Base-by-base conservation (phyloP, 1,140 invertebrate genomes). In the Drosophila fuyamai region DNA sequence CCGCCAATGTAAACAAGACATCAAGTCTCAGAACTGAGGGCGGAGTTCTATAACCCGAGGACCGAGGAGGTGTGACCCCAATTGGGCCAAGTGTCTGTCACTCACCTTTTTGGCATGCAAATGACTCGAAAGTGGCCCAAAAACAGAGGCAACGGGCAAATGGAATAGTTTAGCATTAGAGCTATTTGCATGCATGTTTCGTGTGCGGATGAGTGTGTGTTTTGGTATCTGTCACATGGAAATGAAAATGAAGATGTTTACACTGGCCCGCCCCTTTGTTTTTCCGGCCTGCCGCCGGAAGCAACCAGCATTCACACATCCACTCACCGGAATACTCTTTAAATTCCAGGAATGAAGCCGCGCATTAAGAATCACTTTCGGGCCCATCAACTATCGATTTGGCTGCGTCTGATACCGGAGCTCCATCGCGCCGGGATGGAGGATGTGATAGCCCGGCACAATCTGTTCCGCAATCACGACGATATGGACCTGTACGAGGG, bases 331-430 rank as follows among this genome's bases (percentile, higher is more conserved):
- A 36, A 23, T 63, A 61, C 71, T 74, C 59, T 67, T 77, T 68
- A 43, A 67, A 63, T 76, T 70, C 61, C 59, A 98, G 97, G 96
- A 61, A 96, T 97, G 94, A 97, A 97, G 93, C 96, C 97, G 2
- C 95, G 96, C 81, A 95, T 97, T 93, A 97, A 98, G 91, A 98
- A 98, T 93, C 98, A 98, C 92, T 99, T 98, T 93, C 94, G 98
- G 23, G 97, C 97, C 12, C 97, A 98, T 93, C 97, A 98, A 89
- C 93, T 98, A 18, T 98, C 97, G 5, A 97, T 99, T 48, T 99
- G 98, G 98, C 93, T 98, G 12, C 95, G 97, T 41, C 94, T 99
- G 8, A 97, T 99, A 47, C 98, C 98, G 0, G 97, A 98, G 92
- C 94, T 99, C 13, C 97, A 99, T 93, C 93, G 96, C 44, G 96